phyloP scores from a whole-genome alignment of 2,888 invertebrate genomes.

The Lutraria lutraria region DNA sequence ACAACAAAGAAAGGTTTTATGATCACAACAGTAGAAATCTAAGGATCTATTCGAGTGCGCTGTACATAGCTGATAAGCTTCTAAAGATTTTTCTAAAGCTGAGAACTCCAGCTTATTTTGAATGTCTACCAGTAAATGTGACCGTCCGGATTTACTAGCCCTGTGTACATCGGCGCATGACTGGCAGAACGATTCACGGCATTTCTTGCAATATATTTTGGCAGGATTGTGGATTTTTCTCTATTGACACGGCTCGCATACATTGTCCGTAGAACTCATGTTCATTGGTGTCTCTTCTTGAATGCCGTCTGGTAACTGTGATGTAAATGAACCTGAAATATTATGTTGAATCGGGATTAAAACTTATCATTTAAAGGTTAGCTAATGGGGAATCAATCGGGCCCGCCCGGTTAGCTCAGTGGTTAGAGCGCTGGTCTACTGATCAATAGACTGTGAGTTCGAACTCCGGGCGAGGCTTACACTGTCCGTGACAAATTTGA shows the following conservation, averaged over 20 bases:
- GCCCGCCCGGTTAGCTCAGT: too few species aligned
- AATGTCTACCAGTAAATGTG: slow-evolving; percentile 2
- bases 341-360: too few species aligned
- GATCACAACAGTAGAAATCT: slow-evolving; percentile 22
- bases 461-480: too few species aligned
- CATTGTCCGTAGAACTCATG: background rate
- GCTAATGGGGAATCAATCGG: too few species aligned
- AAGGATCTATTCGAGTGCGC: background rate
- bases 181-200: background rate
- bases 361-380: too few species aligned
- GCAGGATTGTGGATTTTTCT: background rate
- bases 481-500: too few species aligned
- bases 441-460: too few species aligned
- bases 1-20: background rate
- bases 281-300: background rate
- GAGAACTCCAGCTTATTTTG: background rate
- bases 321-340: too few species aligned
- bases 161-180: background rate
- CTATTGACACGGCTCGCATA: slow-evolving; percentile 17
- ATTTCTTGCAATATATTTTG: background rate
- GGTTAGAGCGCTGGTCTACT: too few species aligned
- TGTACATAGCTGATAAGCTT: background rate
- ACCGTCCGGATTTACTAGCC: background rate
- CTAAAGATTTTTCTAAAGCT: background rate
- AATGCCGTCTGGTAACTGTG: too few species aligned